Conservation (phyloP, 2,113 vertebrate species). For the Apistogramma diplotaenia region DNA sequence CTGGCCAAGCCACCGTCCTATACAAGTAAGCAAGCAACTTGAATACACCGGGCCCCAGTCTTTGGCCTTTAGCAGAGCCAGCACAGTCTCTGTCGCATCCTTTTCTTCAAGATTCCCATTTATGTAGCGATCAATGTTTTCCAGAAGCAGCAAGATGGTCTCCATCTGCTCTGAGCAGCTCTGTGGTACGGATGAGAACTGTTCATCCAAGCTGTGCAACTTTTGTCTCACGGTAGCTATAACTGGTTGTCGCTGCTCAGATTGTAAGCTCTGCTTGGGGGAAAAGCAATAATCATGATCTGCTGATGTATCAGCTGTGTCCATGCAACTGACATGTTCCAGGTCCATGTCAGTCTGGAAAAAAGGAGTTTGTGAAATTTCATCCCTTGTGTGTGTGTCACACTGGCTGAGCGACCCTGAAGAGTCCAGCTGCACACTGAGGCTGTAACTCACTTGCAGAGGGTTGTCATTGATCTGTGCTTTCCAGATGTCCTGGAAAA, state of each 20-base stretch:
- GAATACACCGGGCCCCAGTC: slow-evolving; percentile 68
- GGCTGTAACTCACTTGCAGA: slow-evolving; percentile 69
- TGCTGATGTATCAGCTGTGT: slow-evolving; percentile 31
- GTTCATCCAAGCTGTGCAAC: slow-evolving; percentile 54
- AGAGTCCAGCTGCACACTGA: slow-evolving; percentile 59
- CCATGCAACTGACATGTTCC: not conserved
- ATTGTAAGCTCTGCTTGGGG: not conserved
- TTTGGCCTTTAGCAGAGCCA: slow-evolving; percentile 63
- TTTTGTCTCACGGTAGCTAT: slow-evolving; percentile 38
- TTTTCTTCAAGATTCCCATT: slow-evolving; percentile 60
- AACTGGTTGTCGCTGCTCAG: not conserved
- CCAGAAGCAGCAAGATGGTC: slow-evolving; percentile 60
- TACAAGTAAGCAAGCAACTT: slow-evolving; percentile 64
- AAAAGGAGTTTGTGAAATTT: not conserved
- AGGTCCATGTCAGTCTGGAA: not conserved
- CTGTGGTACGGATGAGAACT: slow-evolving; percentile 22
- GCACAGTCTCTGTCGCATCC: slow-evolving; percentile 52
- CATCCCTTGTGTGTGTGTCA: not conserved
- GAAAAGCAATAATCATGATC: slow-evolving; percentile 78
- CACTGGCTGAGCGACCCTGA: not conserved
- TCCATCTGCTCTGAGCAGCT: slow-evolving; percentile 45
- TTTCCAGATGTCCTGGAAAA: slow-evolving; percentile 79
- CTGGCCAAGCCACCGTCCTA: slow-evolving; percentile 79
- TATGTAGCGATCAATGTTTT: slow-evolving; percentile 55
- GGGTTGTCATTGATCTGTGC: slow-evolving; percentile 71